Percentiles rank a stretch among this genome's conserved stretches.
Conservation (phyloP, 2,888 invertebrate species). For the Cheiracanthium punctorium region DNA sequence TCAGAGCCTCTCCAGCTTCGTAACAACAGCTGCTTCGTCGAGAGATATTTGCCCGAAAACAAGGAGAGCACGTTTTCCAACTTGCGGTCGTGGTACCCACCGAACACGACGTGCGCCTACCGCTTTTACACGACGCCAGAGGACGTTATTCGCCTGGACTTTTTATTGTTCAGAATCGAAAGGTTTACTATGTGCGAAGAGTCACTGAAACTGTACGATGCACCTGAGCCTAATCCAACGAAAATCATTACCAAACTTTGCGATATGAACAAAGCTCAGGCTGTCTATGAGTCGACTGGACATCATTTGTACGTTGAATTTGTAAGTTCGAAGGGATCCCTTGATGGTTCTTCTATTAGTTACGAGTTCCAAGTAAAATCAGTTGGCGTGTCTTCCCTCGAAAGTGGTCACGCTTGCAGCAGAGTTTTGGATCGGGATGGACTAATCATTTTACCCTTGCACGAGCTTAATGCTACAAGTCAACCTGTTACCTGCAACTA, state of each 20-base stretch:
- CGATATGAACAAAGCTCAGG: slow-evolving; percentile 80
- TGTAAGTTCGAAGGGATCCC: slow-evolving; percentile 90
- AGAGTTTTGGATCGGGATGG: slow-evolving; percentile 64
- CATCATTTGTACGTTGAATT: slow-evolving; percentile 71
- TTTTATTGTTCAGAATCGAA: slow-evolving; percentile 78
- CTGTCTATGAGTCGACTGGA: slow-evolving; percentile 71
- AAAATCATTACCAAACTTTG: slow-evolving; percentile 95
- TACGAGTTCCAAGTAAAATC: slow-evolving; percentile 72
- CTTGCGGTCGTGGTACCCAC: slow-evolving; percentile 85
- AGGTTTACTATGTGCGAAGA: slow-evolving; percentile 72
- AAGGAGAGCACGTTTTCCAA: slow-evolving; percentile 69
- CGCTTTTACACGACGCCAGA: slow-evolving; percentile 80
- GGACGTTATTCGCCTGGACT: slow-evolving; percentile 91
- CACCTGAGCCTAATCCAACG: slow-evolving; percentile 90
- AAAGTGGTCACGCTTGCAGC: slow-evolving; percentile 67
- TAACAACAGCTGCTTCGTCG: slow-evolving; percentile 71
- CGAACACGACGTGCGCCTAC: slow-evolving; percentile 93
- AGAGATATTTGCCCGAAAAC: slow-evolving; percentile 66
- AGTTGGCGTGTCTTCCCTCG: slow-evolving; percentile 60
- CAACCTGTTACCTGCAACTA: slow-evolving; percentile 72
- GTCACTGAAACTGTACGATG: slow-evolving; percentile 89
- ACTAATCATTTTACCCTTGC: slow-evolving; percentile 48
- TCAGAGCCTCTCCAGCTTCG: slow-evolving; percentile 71
- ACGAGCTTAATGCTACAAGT: slow-evolving; percentile 54
- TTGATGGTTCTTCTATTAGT: slow-evolving; percentile 90